phyloP scores from a whole-genome alignment of 2,797 vertebrate genomes.

The Huso huso region DNA sequence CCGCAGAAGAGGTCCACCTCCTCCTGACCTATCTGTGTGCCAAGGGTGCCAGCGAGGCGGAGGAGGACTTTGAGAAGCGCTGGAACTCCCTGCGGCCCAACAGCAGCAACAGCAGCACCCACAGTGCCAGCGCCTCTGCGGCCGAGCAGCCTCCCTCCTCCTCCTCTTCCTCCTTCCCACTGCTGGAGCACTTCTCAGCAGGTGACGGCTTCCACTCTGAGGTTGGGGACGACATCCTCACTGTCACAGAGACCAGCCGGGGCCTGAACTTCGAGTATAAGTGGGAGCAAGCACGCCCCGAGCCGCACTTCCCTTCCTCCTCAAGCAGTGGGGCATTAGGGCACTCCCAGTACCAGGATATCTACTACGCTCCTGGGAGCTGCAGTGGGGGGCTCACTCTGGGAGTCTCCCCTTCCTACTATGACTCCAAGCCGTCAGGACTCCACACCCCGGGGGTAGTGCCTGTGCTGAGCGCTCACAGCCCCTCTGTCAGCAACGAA shows the following conservation, averaged over 20 bases:
- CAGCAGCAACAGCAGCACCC: slow-evolving; percentile 35
- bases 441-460: slow-evolving; percentile 70
- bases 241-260: slow-evolving; percentile 87
- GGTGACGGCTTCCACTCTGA: slow-evolving; percentile 78
- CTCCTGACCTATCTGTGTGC: slow-evolving; percentile 88
- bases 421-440: slow-evolving; percentile 58
- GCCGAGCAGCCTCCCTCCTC: slow-evolving; percentile 40
- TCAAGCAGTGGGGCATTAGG: slow-evolving; percentile 51
- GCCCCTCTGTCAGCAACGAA: slow-evolving; percentile 80
- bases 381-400: slow-evolving; percentile 50
- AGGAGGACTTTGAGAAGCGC: slow-evolving; percentile 88
- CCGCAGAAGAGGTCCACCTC: slow-evolving; percentile 85
- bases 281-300: slow-evolving; percentile 82
- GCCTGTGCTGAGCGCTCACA: slow-evolving; percentile 82
- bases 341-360: slow-evolving; percentile 69
- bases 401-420: slow-evolving; percentile 75
- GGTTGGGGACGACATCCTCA: slow-evolving; percentile 81
- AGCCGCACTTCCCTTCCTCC: slow-evolving; percentile 54
- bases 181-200: slow-evolving; percentile 78
- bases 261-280: slow-evolving; percentile 96
- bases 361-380: slow-evolving; percentile 66
- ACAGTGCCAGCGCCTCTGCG: slow-evolving; percentile 37
- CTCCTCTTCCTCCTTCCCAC: slow-evolving; percentile 77
- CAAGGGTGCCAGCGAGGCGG: slow-evolving; percentile 77
- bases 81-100: slow-evolving; percentile 88